Evolutionary conservation across 1,140 invertebrate species (phyloP).

Genomic region (Conus ventricosus): DNA sequence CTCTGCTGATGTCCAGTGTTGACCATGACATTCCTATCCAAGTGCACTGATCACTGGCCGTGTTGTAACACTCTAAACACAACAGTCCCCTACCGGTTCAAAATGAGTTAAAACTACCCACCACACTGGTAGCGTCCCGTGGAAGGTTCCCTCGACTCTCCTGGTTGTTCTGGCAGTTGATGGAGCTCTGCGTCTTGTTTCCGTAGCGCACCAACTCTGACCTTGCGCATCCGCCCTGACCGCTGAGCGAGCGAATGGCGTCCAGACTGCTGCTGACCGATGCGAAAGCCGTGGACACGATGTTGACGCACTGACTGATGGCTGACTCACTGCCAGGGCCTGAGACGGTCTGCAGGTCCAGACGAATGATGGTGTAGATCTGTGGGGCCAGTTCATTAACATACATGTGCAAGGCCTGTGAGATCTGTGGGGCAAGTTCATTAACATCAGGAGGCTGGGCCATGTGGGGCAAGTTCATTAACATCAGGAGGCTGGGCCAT

Average conservation of each 20-base stretch:
- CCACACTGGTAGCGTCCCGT: not conserved
- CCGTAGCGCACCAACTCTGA: not conserved
- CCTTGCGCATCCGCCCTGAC: not conserved
- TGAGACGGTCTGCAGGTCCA: not conserved
- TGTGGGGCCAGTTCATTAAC: not conserved
- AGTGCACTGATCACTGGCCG: too few species aligned
- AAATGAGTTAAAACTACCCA: not conserved
- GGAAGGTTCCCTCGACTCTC: not conserved
- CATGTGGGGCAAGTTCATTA: too few species aligned
- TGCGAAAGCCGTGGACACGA: not conserved
- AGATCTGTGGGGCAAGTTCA: too few species aligned
- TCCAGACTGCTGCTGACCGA: conserved; percentile 18
- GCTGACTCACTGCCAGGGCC: not conserved
- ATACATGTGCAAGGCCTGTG: too few species aligned
- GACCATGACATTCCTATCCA: too few species aligned
- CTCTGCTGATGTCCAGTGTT: too few species aligned
- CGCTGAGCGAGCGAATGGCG: not conserved
- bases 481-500: too few species aligned
- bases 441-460: too few species aligned
- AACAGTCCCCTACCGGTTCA: too few species aligned
- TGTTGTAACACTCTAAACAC: too few species aligned
- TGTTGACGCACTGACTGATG: conserved; percentile 5
- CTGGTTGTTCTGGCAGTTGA: conserved; percentile 27
- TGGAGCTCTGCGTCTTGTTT: not conserved
- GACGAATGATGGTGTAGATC: conserved; percentile 1